Percentiles rank a stretch among this genome's conserved stretches.
phyloP scores from a whole-genome alignment of 2,797 vertebrate genomes.

The Acanthurus tractus region DNA sequence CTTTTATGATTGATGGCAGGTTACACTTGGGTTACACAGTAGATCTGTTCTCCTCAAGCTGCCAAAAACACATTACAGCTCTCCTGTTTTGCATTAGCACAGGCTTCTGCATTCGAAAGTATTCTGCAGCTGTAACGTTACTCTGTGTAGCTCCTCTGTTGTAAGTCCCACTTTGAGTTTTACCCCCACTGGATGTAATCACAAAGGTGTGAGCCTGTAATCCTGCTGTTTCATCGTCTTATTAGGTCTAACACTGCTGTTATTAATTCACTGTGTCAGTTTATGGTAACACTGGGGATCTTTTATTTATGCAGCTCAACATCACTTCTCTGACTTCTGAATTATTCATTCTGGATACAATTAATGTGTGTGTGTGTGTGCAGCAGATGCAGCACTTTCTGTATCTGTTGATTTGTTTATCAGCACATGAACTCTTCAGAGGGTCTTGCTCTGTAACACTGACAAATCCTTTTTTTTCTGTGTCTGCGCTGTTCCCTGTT shows the following conservation, averaged over 20 bases:
- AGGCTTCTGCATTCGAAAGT: not conserved
- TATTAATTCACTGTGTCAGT: slow-evolving; percentile 76
- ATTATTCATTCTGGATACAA: slow-evolving; percentile 82
- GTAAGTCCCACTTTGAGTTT: slow-evolving; percentile 26
- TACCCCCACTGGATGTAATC: slow-evolving; percentile 50
- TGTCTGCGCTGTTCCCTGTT: not conserved
- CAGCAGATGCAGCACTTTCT: not conserved
- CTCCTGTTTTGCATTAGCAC: slow-evolving; percentile 9
- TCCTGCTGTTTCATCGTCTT: slow-evolving; percentile 65
- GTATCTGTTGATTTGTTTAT: slow-evolving; percentile 65
- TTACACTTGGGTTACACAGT: slow-evolving; percentile 22
- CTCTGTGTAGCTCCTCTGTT: slow-evolving; percentile 19
- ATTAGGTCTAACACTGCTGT: slow-evolving; percentile 60
- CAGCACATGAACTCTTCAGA: slow-evolving; percentile 50
- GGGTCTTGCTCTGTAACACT: slow-evolving; percentile 44
- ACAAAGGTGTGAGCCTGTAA: slow-evolving; percentile 58
- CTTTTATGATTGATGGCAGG: slow-evolving; percentile 49
- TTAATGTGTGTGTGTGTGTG: slow-evolving; percentile 50
- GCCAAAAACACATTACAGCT: slow-evolving; percentile 32
- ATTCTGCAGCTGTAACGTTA: not conserved
- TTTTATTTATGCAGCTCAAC: slow-evolving; percentile 82
- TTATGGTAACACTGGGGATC: slow-evolving; percentile 65
- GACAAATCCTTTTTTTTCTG: slow-evolving; percentile 24
- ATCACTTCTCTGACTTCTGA: slow-evolving; percentile 71
- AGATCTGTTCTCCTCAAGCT: slow-evolving; percentile 38